Percentiles rank a stretch among this genome's conserved stretches.
Conservation (phyloP, 2,888 invertebrate species). For the Macrophya alboannulata region DNA sequence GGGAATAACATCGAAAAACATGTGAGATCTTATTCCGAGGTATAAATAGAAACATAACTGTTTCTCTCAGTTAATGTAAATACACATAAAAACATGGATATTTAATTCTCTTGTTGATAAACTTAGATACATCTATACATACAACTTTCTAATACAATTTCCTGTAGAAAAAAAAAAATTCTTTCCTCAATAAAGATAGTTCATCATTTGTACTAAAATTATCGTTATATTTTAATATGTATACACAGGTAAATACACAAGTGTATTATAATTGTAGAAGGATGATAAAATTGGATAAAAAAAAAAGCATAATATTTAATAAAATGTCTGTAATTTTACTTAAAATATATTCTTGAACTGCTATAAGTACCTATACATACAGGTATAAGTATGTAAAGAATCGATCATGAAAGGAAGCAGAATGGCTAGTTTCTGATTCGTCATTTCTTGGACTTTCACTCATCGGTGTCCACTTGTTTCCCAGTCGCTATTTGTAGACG, state of each 20-base stretch:
- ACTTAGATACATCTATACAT: neutral
- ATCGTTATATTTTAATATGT: neutral
- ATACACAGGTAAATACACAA: neutral
- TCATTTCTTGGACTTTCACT: neutral
- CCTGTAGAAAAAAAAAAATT: neutral
- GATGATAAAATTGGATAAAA: too few species aligned
- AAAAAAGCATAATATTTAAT: neutral
- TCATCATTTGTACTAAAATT: neutral
- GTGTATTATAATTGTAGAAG: neutral
- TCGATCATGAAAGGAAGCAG: neutral
- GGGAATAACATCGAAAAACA: neutral
- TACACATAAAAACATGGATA: neutral
- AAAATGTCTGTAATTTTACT: neutral
- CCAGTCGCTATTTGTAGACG: conserved; percentile 20
- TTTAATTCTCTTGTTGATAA: neutral
- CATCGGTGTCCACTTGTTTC: neutral
- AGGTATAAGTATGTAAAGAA: neutral
- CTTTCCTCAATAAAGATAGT: neutral
- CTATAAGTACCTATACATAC: neutral
- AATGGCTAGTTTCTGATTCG: neutral
- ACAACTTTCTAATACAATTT: neutral
- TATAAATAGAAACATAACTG: neutral
- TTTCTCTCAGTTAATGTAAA: neutral
- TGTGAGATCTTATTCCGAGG: neutral
- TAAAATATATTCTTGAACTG: neutral